Evolutionary conservation across 2,113 vertebrate genomes (phyloP), one percentile per base, ranked within the genome.

Genomic region (Butastur rufipennis): DNA sequence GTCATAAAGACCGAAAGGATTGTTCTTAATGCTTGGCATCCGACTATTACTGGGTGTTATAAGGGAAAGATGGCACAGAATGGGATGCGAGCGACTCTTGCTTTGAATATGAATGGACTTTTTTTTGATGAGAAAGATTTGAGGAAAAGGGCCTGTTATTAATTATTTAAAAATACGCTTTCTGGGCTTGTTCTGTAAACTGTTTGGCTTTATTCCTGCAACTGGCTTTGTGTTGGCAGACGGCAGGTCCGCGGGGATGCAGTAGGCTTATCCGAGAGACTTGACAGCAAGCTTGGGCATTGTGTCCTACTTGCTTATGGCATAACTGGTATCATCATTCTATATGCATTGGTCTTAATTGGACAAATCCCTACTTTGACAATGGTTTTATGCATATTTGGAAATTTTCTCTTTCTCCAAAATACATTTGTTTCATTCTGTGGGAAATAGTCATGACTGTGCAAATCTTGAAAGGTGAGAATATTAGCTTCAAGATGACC

Each of bases 1-100:
- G 2, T 17, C 34, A 1, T 19, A 26, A 73, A 31, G 36, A 43
- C 23, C 5, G 9, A 11, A 77, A 45, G 25, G 50, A 11, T 66
- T 58, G 36, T 23, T 70, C 16, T 73, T 80, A 27, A 3, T 58
- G 26, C 13, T 27, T n/a, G 23, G 16, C 2, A 0, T 43, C 74
- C 1, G 2, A 1, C 29, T 78, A 0, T 66, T 34, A 19, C 15
- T 79, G 40, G 13, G 12, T 78, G 9, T 63, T 71, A 2, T 7
- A 3, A 68, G 9, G 25, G 56, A 79, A 78, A 56, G 40, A 10
- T 56, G 43, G 29, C 40, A 43, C 52, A 36, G 50, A 85, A 59
- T 25, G 52, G 21, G 23, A 11, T 59, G 81, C 56, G 14, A 31
- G 29, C 18, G 9, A 36, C 56, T 74, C 36, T 79, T 26, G 10